A percentile compares a stretch with the other conserved stretches of the same genome.
Conservation (phyloP, 2,797 vertebrate species). For the Pteronotus mesoamericanus region DNA sequence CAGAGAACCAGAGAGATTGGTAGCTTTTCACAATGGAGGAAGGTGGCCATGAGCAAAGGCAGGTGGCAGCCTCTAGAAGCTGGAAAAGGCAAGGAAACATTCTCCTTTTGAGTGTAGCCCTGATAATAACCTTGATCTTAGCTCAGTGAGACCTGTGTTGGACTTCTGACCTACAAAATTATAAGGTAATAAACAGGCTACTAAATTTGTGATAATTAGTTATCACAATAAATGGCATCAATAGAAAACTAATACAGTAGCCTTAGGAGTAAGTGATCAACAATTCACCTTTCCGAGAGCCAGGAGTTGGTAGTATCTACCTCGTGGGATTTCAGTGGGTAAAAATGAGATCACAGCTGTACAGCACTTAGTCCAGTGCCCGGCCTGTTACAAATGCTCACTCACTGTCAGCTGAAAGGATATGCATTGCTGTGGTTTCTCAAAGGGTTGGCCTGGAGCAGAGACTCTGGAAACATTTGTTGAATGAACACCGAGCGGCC, state of each 20-base stretch:
- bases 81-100: neutral
- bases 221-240: neutral
- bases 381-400: neutral
- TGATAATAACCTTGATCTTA: neutral
- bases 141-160: neutral
- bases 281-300: conserved; percentile 47
- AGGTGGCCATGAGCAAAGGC: neutral
- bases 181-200: neutral
- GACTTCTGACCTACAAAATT: neutral
- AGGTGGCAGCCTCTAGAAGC: neutral
- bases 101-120: no score
- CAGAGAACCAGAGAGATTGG: neutral
- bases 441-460: neutral
- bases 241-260: conserved; percentile 22
- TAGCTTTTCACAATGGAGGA: neutral
- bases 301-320: conserved; percentile 36
- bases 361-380: neutral
- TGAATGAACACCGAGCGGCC: neutral
- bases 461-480: neutral
- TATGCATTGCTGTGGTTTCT: neutral
- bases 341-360: neutral
- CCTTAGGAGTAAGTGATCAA: conserved; percentile 50
- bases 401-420: neutral
- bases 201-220: conserved; percentile 24
- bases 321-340: neutral